These are phyloP conservation scores for Melitaea athalia DNA, from an alignment of 2,888 invertebrate genomes.

Conservation along the genomic window DNA sequence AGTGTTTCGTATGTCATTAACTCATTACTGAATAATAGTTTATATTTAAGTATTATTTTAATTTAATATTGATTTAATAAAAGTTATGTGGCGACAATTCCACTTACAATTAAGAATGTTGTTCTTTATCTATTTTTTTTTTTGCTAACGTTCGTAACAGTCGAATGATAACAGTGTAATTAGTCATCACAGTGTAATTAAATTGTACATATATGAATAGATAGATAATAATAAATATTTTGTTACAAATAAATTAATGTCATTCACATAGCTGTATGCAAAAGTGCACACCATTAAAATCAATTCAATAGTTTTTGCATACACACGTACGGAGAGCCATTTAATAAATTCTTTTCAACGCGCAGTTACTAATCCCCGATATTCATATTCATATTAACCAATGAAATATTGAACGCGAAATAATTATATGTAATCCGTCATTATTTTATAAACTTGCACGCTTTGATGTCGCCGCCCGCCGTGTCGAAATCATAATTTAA, in stretches of 20 bases:
- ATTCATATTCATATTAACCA: background rate
- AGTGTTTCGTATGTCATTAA: too few species aligned
- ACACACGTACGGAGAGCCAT: background rate
- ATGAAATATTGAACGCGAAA: constrained; percentile 10
- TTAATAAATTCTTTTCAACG: background rate
- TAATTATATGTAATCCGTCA: constrained; percentile 23
- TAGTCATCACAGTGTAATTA: too few species aligned
- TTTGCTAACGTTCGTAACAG: too few species aligned
- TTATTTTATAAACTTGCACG: constrained; percentile 11
- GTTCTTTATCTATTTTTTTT: too few species aligned
- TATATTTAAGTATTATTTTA: too few species aligned
- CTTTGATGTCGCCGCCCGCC: constrained; percentile 33
- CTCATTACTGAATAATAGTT: too few species aligned
- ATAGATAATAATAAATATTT: too few species aligned
- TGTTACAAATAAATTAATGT: background rate
- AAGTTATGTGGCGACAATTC: too few species aligned
- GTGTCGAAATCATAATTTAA: constrained; percentile 36
- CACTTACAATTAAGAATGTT: too few species aligned
- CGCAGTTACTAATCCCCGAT: background rate
- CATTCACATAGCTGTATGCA: background rate
- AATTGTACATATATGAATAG: background rate
- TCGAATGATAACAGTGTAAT: too few species aligned
- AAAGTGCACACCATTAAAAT: constrained; percentile 1
- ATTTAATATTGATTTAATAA: too few species aligned
- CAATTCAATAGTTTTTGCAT: background rate